phyloP scores from a whole-genome alignment of 53 echinoderm and acorn worm species.

The Temnopleurus reevesii region DNA sequence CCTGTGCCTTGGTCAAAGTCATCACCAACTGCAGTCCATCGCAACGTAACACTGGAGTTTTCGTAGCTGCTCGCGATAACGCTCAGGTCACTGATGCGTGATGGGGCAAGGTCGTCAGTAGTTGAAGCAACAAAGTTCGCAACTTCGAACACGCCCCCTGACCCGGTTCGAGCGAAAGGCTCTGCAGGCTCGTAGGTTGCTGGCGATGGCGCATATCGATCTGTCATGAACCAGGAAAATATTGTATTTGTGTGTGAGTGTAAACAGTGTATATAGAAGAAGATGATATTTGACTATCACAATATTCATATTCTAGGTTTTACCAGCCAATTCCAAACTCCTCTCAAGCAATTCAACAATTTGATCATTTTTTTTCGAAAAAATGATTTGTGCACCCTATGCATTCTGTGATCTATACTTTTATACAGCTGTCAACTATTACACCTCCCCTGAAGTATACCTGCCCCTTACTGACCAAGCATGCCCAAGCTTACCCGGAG shows the following conservation, averaged over 20 bases:
- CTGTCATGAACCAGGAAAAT: neutral
- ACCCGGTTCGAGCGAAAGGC: conserved; percentile 47
- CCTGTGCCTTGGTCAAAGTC: conserved; percentile 63
- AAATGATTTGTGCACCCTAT: too few relatives aligned
- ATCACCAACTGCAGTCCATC: conserved; percentile 60
- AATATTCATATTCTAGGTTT: too few relatives aligned
- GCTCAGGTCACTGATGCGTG: conserved; percentile 49
- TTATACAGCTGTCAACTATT: too few relatives aligned
- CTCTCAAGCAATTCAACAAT: too few relatives aligned
- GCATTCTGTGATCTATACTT: too few relatives aligned
- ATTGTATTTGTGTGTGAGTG: too few relatives aligned
- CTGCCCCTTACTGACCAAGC: too few relatives aligned
- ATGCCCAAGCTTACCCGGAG: conserved; percentile 35
- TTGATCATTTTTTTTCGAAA: too few relatives aligned
- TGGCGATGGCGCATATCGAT: conserved; percentile 39
- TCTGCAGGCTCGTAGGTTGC: conserved; percentile 53
- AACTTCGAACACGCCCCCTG: conserved; percentile 58
- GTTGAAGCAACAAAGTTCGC: neutral
- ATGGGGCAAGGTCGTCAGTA: conserved; percentile 42
- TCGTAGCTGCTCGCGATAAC: conserved; percentile 33
- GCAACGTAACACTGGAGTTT: conserved; percentile 41
- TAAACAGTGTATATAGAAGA: too few relatives aligned
- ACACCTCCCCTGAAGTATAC: too few relatives aligned
- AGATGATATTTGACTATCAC: too few relatives aligned
- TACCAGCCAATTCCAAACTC: too few relatives aligned